Base-by-base conservation (phyloP, 2,113 vertebrate species). In the Noctilio leporinus region DNA sequence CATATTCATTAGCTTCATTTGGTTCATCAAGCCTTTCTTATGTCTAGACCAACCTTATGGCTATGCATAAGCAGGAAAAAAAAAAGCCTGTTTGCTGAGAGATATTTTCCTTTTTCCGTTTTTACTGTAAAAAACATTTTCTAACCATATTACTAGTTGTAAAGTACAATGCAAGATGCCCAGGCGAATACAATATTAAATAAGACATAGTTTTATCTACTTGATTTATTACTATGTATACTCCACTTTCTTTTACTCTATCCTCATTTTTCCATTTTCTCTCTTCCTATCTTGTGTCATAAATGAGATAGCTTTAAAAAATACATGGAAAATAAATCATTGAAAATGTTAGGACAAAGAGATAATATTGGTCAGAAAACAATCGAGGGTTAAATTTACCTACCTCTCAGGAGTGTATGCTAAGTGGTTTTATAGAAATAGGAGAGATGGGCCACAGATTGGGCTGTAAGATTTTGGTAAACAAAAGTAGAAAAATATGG, bases 261-360 rank as follows among this genome's bases (percentile, higher is more conserved):
- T 30, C 19, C n/a, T 73, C 17, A 73, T 78, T 47, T 73, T 69
- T 28, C 55, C 33, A 10, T 49, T 78, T 92, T 70, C 47, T 88
- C 22, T 59, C 2, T 87, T 83, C 33, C 49, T 64, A n/a, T 81
- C 70, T 93, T 35, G 5, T 91, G 95, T 92, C 40, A 62, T 76
- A 88, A 88, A 86, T 40, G 59, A 81, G 35, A 70, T 77, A 94
- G 33, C 38, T 95, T 91, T 40, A 30, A 70, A 96, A 95, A 70
- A 40, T 43, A 40, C 28, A 65, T n/a, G 16, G 49, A 75, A 94
- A 88, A 94, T 72, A 91, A 93, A 95, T 96, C 69, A 65, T 28
- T 62, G 40, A 77, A 95, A 94, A 87, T 77, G 4, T 86, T 65
- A 43, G 69, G 40, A 59, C 38, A 76, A 83, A 88, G 72, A 94